phyloP scores from a whole-genome alignment of 2,113 vertebrate genomes.

The Propithecus coquereli region DNA sequence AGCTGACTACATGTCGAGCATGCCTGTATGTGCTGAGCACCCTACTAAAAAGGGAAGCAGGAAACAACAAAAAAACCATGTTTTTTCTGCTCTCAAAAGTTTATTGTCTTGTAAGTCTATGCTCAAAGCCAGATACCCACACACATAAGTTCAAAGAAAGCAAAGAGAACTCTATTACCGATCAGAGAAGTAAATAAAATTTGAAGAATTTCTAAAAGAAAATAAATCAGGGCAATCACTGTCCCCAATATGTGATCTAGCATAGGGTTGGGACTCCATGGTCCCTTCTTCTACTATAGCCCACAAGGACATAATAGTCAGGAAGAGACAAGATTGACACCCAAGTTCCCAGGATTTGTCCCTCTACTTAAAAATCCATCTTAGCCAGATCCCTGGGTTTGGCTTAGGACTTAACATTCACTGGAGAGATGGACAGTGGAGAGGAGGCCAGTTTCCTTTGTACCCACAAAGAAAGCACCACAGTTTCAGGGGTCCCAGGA shows the following conservation, averaged over 20 bases:
- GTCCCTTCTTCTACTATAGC: background rate
- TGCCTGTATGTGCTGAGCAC: background rate
- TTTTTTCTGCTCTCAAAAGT: slow-evolving; percentile 17
- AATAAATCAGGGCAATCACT: background rate
- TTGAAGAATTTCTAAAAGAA: slow-evolving; percentile 1
- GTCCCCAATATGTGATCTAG: background rate
- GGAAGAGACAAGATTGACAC: background rate
- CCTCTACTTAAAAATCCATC: slow-evolving; percentile 11
- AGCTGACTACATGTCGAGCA: background rate
- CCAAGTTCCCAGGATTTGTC: background rate
- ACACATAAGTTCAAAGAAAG: slow-evolving; percentile 29
- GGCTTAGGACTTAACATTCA: background rate
- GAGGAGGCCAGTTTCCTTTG: background rate
- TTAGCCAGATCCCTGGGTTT: background rate
- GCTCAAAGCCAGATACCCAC: slow-evolving; percentile 23
- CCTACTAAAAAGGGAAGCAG: background rate
- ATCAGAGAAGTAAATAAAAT: slow-evolving; percentile 33
- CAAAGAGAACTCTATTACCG: slow-evolving; percentile 24
- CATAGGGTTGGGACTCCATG: background rate
- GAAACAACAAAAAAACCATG: background rate
- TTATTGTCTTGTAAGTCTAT: background rate
- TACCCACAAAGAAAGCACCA: background rate
- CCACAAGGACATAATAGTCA: background rate
- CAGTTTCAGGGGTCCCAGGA: background rate
- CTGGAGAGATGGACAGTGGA: background rate